Conservation (phyloP, 2,797 vertebrate species). For the Lepilemur ruficaudatus region DNA sequence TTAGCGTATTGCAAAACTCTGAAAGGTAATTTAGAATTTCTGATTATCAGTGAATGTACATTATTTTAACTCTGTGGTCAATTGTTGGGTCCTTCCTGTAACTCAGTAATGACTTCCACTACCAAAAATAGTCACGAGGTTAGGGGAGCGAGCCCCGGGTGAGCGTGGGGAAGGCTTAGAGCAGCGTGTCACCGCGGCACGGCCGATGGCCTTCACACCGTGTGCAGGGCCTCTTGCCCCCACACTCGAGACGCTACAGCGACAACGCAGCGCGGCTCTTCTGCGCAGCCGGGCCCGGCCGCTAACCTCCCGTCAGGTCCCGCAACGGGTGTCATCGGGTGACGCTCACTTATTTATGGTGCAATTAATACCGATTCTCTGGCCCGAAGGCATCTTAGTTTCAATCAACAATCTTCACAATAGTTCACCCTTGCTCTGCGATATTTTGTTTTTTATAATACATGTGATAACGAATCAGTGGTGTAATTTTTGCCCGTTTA, state of each 20-base stretch:
- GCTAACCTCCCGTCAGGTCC: too few species aligned
- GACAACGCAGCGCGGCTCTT: not conserved
- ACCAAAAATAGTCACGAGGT: not conserved
- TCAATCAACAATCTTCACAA: not conserved
- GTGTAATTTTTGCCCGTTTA: not conserved
- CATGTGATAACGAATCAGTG: not conserved
- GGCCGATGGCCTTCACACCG: not conserved
- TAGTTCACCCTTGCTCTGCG: not conserved
- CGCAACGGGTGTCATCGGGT: rapidly evolving
- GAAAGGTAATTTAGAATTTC: not conserved
- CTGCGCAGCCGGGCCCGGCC: rapidly evolving
- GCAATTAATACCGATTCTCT: not conserved
- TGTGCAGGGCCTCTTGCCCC: too few species aligned
- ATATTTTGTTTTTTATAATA: not conserved
- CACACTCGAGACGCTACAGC: not conserved
- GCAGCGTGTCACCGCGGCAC: rapidly evolving
- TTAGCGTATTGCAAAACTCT: not conserved
- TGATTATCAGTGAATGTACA: not conserved
- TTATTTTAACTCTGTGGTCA: not conserved
- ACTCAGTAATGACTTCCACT: not conserved
- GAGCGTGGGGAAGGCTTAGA: not conserved
- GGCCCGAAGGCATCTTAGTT: not conserved
- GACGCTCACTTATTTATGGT: not conserved
- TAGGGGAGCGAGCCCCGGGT: rapidly evolving
- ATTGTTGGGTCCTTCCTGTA: not conserved